Percentiles rank a stretch among this genome's conserved stretches.
Evolutionary conservation across 30 jellyfish, hydroid and myxozoan species (phyloP).

Genomic region (Aurelia sp.): DNA sequence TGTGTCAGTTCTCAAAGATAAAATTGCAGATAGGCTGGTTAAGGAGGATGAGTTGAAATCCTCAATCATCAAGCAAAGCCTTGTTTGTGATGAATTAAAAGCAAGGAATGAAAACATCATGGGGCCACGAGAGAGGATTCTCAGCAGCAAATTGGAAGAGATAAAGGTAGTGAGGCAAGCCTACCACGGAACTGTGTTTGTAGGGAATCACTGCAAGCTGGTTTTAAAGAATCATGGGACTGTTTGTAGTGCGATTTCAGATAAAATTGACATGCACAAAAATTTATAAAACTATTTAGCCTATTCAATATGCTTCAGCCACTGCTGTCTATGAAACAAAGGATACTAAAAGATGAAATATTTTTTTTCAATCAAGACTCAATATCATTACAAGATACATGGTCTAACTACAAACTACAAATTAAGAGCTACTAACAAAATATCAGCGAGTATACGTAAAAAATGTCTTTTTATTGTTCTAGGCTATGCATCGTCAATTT

Average conservation of each 20-base stretch:
- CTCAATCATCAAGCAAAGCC: neutral
- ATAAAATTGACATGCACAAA: neutral
- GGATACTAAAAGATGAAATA: too few relatives aligned
- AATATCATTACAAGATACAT: too few relatives aligned
- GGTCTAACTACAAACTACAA: too few relatives aligned
- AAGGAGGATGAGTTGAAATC: constrained; percentile 3
- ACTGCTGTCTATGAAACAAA: too few relatives aligned
- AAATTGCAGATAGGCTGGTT: neutral
- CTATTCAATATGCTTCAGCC: too few relatives aligned
- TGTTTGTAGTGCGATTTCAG: constrained; percentile 29
- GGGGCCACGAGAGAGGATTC: constrained; percentile 1
- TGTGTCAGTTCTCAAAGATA: neutral
- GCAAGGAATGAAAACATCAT: neutral
- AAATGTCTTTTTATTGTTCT: too few relatives aligned
- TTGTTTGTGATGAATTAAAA: constrained; percentile 1
- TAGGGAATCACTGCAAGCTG: constrained; percentile 54
- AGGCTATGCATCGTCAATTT: too few relatives aligned
- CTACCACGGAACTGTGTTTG: constrained; percentile 51
- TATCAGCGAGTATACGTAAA: too few relatives aligned
- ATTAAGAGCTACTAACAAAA: too few relatives aligned
- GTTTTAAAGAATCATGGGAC: constrained; percentile 19
- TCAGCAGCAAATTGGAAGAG: neutral
- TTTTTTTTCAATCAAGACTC: too few relatives aligned
- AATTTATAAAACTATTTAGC: too few relatives aligned
- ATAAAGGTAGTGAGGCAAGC: constrained; percentile 34